Percentiles rank a stretch among this genome's conserved stretches.
Evolutionary conservation across 2,888 invertebrate genomes (phyloP).

Genomic region (Tetragnatha montana): DNA sequence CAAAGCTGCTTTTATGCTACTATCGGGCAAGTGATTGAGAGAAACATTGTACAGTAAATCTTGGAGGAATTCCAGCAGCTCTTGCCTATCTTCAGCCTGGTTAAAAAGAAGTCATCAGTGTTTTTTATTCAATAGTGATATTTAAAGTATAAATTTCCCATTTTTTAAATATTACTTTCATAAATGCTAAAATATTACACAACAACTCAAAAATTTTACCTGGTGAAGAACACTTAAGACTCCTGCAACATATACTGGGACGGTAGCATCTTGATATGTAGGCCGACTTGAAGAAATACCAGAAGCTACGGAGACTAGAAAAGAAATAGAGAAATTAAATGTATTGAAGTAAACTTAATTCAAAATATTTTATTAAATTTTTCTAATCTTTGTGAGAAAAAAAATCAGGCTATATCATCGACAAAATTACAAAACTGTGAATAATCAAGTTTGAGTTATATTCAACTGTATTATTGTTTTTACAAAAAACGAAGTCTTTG

Average conservation of each 20-base stretch:
- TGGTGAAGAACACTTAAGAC: slow-evolving; percentile 75
- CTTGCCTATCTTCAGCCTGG: slow-evolving; percentile 75
- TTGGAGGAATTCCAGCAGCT: slow-evolving; percentile 75
- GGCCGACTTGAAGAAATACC: slow-evolving; percentile 41
- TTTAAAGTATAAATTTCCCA: neutral
- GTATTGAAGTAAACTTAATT: neutral
- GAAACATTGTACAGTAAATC: slow-evolving; percentile 78
- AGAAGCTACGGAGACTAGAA: slow-evolving; percentile 8
- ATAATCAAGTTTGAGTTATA: too few species aligned
- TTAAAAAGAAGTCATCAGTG: slow-evolving; percentile 4
- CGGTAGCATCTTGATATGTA: slow-evolving; percentile 75
- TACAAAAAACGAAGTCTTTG: too few species aligned
- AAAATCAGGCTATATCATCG: too few species aligned
- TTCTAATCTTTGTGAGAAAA: too few species aligned
- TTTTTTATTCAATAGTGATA: neutral
- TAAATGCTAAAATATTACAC: neutral
- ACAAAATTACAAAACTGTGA: too few species aligned
- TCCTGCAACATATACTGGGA: slow-evolving; percentile 76
- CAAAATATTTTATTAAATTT: neutral
- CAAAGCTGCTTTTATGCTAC: slow-evolving; percentile 75
- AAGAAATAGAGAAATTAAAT: neutral
- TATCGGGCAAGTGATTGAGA: slow-evolving; percentile 79
- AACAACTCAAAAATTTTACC: slow-evolving; percentile 71
- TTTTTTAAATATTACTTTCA: neutral
- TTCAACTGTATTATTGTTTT: too few species aligned